Conservation (phyloP, 2,888 invertebrate species). For the Tanypteryx hageni region DNA sequence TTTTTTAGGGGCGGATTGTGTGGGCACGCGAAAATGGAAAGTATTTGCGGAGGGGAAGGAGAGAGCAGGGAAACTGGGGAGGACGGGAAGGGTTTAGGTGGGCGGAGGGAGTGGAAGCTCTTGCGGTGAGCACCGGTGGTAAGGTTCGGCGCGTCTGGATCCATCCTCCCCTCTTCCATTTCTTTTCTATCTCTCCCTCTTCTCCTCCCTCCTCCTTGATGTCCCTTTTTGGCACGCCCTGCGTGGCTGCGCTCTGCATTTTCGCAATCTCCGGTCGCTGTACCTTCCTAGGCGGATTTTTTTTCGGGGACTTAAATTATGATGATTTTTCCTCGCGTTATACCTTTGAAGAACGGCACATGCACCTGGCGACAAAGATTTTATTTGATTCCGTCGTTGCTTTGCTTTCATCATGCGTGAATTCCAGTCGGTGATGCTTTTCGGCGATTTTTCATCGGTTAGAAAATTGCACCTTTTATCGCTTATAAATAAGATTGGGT, state of each 20-base stretch:
- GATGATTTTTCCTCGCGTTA: not conserved
- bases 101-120: not conserved
- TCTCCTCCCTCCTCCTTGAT: not conserved
- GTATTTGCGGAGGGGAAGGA: conserved; percentile 7
- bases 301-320: not conserved
- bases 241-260: not conserved
- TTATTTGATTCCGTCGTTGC: not conserved
- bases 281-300: not conserved
- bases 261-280: not conserved
- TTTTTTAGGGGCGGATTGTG: not conserved
- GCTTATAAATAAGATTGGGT: too few relatives aligned
- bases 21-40: conserved; percentile 44
- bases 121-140: not conserved
- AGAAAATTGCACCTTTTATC: too few relatives aligned
- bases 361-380: not conserved
- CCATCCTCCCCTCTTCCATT: not conserved
- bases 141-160: not conserved
- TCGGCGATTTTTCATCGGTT: not conserved
- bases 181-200: not conserved
- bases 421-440: not conserved
- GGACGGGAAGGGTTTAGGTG: not conserved
- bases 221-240: conserved; percentile 14
- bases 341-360: not conserved
- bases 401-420: not conserved
- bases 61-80: not conserved